Evolutionary conservation across 2,888 invertebrate species (phyloP).

Genomic region (Stenodera caucasica): DNA sequence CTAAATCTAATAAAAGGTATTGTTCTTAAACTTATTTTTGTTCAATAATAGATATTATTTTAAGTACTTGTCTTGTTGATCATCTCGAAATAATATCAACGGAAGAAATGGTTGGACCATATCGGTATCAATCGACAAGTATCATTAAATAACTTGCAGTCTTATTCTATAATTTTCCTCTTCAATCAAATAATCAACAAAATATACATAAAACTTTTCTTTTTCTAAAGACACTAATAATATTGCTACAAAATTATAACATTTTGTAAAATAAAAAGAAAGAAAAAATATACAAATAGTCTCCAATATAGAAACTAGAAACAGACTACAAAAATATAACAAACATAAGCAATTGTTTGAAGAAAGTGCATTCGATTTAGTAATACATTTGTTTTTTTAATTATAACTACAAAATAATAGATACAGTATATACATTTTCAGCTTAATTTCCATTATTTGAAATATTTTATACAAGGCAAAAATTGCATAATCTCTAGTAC

Average conservation of each 20-base stretch:
- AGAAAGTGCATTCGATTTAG: conserved; percentile 29
- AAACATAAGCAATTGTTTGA: conserved; percentile 32
- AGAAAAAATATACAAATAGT: conserved; percentile 21
- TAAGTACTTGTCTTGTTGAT: background rate
- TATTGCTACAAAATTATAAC: conserved; percentile 43
- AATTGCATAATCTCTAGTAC: conserved; percentile 29
- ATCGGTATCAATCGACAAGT: conserved; percentile 27
- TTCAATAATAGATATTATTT: background rate
- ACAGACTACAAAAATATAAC: conserved; percentile 18
- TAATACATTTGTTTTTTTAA: conserved; percentile 25
- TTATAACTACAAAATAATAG: conserved; percentile 17
- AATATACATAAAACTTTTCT: conserved; percentile 28
- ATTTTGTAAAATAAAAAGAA: conserved; percentile 36
- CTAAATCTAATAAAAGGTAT: background rate
- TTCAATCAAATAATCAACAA: conserved; percentile 29
- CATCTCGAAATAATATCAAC: background rate
- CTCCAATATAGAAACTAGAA: conserved; percentile 24
- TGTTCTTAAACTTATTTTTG: background rate
- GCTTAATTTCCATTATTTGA: conserved; percentile 15
- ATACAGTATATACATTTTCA: conserved; percentile 5
- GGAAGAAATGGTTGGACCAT: conserved; percentile 26
- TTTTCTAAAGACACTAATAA: conserved; percentile 32
- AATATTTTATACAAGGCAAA: conserved; percentile 29
- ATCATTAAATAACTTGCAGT: conserved; percentile 21
- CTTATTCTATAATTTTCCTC: conserved; percentile 31